phyloP scores from a whole-genome alignment of 2,888 invertebrate genomes.

The Tyria jacobaeae region DNA sequence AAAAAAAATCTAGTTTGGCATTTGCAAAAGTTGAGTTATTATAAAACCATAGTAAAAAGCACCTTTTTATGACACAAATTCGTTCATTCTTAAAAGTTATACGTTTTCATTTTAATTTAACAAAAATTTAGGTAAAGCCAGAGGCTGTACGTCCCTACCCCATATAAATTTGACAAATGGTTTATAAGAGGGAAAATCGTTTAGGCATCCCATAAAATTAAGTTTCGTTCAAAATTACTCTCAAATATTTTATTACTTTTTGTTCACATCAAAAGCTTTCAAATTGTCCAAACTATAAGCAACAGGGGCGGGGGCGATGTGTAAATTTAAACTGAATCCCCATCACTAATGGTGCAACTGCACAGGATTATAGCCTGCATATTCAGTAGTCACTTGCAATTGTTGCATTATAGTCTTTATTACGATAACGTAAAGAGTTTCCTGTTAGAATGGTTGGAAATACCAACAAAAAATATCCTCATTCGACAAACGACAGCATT shows the following conservation, averaged over 20 bases:
- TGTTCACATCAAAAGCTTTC: slow-evolving; percentile 58
- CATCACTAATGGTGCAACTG: slow-evolving; percentile 58
- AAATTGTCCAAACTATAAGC: slow-evolving; percentile 60
- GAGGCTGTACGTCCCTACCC: too few species aligned
- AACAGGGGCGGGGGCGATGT: slow-evolving; percentile 62
- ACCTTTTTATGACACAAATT: too few species aligned
- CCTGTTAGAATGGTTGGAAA: slow-evolving; percentile 25
- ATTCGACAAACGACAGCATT: slow-evolving; percentile 56
- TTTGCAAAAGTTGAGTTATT: too few species aligned
- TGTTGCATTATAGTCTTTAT: slow-evolving; percentile 26
- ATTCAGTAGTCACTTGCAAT: slow-evolving; percentile 19
- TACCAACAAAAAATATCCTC: slow-evolving; percentile 43
- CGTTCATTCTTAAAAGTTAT: too few species aligned
- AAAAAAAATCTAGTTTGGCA: too few species aligned
- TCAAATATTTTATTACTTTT: slow-evolving; percentile 23
- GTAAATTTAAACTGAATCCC: slow-evolving; percentile 78
- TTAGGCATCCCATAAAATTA: not conserved
- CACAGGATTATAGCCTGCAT: slow-evolving; percentile 60
- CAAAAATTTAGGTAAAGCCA: too few species aligned
- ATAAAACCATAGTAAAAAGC: too few species aligned
- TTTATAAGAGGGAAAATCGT: not conserved
- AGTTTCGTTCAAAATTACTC: not conserved
- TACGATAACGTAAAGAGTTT: slow-evolving; percentile 24
- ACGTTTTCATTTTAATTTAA: too few species aligned
- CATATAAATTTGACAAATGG: too few species aligned